Evolutionary conservation across 2,888 invertebrate species (phyloP), one percentile per base, ranked within the genome.

Genomic region (Orchestes rusci): DNA sequence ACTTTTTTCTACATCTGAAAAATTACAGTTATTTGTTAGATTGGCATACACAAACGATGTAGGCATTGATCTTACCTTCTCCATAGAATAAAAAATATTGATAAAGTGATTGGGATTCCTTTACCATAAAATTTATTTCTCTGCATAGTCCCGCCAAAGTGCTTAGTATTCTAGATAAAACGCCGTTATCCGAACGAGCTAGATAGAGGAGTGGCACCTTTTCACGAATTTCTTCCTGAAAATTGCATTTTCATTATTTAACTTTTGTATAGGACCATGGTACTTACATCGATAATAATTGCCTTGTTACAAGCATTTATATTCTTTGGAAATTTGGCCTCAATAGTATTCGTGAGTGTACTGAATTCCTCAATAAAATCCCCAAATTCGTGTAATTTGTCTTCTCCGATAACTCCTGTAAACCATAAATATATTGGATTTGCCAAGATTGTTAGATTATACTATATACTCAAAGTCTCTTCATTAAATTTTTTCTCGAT

Each of bases 141-240:
- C 79, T 73, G 65, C 87, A 89, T 2, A 91, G 70, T 5, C 84
- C 79, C 12, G 84, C 79, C 45, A 94, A 76, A 1, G 88, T 85
- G 30, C 84, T 79, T 5, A 94, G 70, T 33, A 91, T 76, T 69
- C 86, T 83, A 23, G 83, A 83, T 56, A 92, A 74, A 36, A 82
- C 70, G 61, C 83, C 84, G 62, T 90, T 90, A 66, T 92, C 90
- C 16, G 88, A 87, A 53, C 84, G 80, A 8, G 87, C 79, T 48
- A 92, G 66, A 53, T 84, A 78, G 20, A 83, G 69, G 20, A 87
- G 65, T 3, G 77, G 71, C 10, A 80, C 71, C 52, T 77, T 74
- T 67, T 90, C 88, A 53, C 35, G 33, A 12, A 45, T 41, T 38
- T 52, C 41, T 19, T 27, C 67, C 65, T 50, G 65, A 66, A 32